Evolutionary conservation across 2,888 invertebrate genomes (phyloP), one percentile per base, ranked within the genome.

Genomic region (Ptilodon capucinus): DNA sequence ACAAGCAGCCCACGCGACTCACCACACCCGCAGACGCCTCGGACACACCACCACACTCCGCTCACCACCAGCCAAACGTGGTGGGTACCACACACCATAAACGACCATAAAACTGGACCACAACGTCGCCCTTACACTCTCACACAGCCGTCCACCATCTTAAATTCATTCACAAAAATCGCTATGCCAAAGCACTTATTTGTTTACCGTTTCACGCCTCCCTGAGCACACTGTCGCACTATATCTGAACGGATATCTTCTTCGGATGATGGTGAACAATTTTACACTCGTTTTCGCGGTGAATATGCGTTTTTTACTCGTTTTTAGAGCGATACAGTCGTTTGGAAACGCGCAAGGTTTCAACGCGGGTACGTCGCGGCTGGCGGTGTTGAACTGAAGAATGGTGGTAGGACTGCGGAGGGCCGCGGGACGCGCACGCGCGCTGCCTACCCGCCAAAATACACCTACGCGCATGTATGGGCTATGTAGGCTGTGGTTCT

Each of bases 101-200:
- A 68, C 61, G 64, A 72, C 62, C 70, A 78, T 64, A 68, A 75
- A 81, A 80, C 56, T 58, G 45, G 39, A 71, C 60, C 54, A 73
- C 72, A 59, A 75, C 64, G 64, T 68, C 75, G 74, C 74, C 71
- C 72, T 68, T 66, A 74, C 76, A 74, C 74, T 74, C 79, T 76
- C 81, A 78, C 76, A 73, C 64, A 69, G 60, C 55, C 79, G 82
- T 80, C 90, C 88, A 85, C 90, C 90, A 91, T 91, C 84, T 90
- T 91, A 89, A 85, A 81, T 89, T 90, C 90, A 91, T 91, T 91
- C 90, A 91, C 90, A 90, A 91, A 88, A 90, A 85, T 86, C 80
- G 81, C 84, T 84, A 76, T 79, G 71, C 71, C 78, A 80, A 61
- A 79, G 60, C 66, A 54, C 70, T 69, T 84, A 84, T 85, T 89